Conservation (phyloP, 35 echinoderm and acorn worm genomes). For the Lytechinus variegatus region DNA sequence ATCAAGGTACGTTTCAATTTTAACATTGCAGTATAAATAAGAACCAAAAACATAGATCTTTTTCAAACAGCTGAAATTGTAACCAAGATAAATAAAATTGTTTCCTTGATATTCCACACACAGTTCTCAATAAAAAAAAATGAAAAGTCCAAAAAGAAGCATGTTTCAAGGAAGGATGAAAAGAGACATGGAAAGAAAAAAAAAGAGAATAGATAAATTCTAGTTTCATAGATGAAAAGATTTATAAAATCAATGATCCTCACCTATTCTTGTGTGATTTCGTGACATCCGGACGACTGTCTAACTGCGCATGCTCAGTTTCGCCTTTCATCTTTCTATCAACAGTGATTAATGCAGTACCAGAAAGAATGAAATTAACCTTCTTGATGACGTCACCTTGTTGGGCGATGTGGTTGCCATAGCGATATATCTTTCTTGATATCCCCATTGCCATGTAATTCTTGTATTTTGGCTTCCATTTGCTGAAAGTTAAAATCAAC, state of each 20-base stretch:
- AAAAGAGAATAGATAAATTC: not conserved
- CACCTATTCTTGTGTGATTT: not conserved
- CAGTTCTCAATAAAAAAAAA: no score
- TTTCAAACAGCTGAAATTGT: no score
- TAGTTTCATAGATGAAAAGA: not conserved
- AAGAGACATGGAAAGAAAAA: not conserved
- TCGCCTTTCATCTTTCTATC: not conserved
- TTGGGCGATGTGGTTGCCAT: slow-evolving; percentile 28
- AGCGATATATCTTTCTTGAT: slow-evolving; percentile 12
- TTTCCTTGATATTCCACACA: no score
- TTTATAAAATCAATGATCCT: not conserved
- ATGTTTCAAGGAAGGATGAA: not conserved
- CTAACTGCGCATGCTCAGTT: not conserved
- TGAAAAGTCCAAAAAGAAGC: no score
- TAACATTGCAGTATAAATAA: no score
- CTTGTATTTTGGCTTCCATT: slow-evolving; percentile 45
- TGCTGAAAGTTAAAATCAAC: not conserved
- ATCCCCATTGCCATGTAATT: slow-evolving; percentile 27
- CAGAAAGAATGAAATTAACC: not conserved
- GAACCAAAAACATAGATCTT: no score
- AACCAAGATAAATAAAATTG: no score
- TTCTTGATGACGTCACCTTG: slow-evolving; percentile 38
- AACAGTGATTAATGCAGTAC: not conserved
- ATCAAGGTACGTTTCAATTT: no score
- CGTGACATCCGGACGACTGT: not conserved